Conservation (phyloP, 37 sponge, comb jelly and placozoan genomes). For the Beroe forskalii region DNA sequence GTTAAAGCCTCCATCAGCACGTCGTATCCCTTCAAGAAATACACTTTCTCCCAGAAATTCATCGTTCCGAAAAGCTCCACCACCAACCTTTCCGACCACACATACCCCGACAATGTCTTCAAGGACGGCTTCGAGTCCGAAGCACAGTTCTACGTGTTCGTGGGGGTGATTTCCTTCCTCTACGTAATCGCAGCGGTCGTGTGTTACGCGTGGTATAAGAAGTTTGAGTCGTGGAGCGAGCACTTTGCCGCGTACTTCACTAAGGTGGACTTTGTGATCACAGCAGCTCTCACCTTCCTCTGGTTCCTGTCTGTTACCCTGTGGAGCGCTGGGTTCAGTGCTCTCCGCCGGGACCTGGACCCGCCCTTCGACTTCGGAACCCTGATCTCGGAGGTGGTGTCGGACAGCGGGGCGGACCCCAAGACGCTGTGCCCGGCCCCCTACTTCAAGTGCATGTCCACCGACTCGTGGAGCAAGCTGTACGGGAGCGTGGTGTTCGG, state of each 20-base stretch:
- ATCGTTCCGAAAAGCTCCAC: not conserved
- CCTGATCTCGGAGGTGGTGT: not conserved
- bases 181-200: not conserved
- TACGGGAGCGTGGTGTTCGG: conserved; percentile 59
- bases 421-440: not conserved
- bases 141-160: conserved; percentile 39
- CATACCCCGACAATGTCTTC: not conserved
- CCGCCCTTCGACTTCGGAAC: not conserved
- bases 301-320: conserved; percentile 53
- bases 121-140: conserved; percentile 58
- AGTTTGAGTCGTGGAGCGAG: conserved; percentile 29
- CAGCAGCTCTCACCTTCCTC: conserved; percentile 39
- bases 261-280: not conserved
- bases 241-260: conserved; percentile 33
- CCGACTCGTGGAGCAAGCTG: conserved; percentile 54
- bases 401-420: not conserved
- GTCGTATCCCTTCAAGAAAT: conserved; percentile 26
- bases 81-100: not conserved
- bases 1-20: not conserved
- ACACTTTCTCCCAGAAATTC: not conserved
- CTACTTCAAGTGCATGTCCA: not conserved
- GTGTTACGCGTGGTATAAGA: conserved; percentile 7
- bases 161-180: conserved; percentile 55
- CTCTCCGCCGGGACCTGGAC: conserved; percentile 12
- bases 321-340: conserved; percentile 63